Base-by-base conservation (phyloP, 2,797 vertebrate genomes). In the Acipenser ruthenus region DNA sequence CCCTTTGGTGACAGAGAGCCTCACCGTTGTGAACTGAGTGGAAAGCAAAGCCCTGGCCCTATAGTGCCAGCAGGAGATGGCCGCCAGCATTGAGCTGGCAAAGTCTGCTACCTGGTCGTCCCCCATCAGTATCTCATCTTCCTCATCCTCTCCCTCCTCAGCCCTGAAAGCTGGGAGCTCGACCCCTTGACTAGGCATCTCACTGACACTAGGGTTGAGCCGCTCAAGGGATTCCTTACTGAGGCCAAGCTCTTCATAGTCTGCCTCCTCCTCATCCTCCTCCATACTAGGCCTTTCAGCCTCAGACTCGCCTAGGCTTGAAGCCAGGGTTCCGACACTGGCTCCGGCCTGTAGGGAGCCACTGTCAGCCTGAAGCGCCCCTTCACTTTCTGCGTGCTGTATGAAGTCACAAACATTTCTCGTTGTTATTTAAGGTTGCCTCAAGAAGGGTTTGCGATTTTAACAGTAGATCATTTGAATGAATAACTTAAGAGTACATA, bases 51-150 rank as follows among this genome's bases (percentile, higher is more conserved):
- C 89, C 84, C 87, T 93, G 88, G 91, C 92, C 79, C 87, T 93
- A 93, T 90, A 93, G 83, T 91, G 92, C 94, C 93, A 95, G 91
- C 92, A 95, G 86, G 93, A 93, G 88, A 94, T 93, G 83, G 91
- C 92, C 67, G 90, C 93, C 88, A 95, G 86, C 85, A 95, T 88
- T 77, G 92, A 93, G 82, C 88, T 89, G 81, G 86, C 84, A 79
- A 86, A 88, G 82, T 90, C 82, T 10, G 90, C 92, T 97, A 97
- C 95, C 95, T 98, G 93, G 83, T 95, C 91, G 49, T 85, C 89
- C 85, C 86, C 91, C 81, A 93, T 89, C 83, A 94, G 84, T 81
- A 86, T 83, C 85, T 92, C 89, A 66, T 91, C 89, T 76, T 90
- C 87, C 79, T 88, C 88, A 78, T 78, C 83, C 55, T 89, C 83